These are phyloP conservation scores for Eupithecia abbreviata DNA, from an alignment of 2,888 invertebrate species.

Conservation along the genomic window DNA sequence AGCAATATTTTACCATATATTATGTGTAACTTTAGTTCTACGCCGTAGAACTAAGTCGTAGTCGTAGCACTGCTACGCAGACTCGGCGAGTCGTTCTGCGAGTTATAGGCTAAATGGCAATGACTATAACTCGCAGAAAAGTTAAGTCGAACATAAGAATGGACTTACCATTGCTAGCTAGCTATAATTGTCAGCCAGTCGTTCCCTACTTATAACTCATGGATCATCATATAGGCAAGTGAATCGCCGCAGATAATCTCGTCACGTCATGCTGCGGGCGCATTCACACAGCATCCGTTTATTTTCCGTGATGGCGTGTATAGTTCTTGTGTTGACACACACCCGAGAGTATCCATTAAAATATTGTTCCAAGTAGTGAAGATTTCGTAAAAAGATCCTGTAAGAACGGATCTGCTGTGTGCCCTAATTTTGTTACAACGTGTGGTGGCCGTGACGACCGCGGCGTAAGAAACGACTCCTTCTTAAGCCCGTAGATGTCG, in stretches of 20 bases:
- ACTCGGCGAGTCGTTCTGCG: neutral
- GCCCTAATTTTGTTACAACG: neutral
- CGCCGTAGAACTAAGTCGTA: neutral
- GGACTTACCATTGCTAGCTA: neutral
- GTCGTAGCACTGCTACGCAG: neutral
- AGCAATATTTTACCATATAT: neutral
- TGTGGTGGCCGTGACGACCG: neutral
- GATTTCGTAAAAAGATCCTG: no score
- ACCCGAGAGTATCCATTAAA: no score
- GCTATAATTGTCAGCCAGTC: neutral
- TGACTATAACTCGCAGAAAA: neutral
- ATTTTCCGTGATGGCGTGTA: no score
- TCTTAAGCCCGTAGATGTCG: neutral
- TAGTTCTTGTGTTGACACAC: no score
- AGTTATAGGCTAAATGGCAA: neutral
- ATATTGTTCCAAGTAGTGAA: no score
- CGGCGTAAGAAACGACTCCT: neutral
- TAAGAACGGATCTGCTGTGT: no score
- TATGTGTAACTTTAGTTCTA: neutral
- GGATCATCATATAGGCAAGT: neutral
- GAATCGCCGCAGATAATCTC: no score
- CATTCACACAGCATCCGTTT: no score
- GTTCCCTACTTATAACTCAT: neutral
- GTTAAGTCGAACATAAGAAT: neutral
- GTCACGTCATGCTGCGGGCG: neutral